Evolutionary conservation across 2,113 vertebrate species (phyloP), one percentile per base, ranked within the genome.

Genomic region (Empidonax alnorum): DNA sequence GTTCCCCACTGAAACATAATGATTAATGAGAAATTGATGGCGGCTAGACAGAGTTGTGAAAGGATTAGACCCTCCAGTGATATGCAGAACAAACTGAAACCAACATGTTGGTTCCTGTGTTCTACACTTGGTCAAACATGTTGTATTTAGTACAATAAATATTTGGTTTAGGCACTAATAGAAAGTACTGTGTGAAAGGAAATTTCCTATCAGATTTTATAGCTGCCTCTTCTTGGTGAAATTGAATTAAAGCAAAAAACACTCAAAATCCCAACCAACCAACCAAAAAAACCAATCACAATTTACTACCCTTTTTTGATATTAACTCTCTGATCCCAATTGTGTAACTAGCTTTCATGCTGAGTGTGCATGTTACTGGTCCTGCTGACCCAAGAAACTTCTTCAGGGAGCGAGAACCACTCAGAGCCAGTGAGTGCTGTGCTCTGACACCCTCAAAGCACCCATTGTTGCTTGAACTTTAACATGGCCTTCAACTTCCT

Each of bases 51-150:
- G 92, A 56, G 42, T 66, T 94, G 65, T 77, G 76, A 96, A 97
- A 96, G 78, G 73, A 96, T 94, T 96, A 96, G 92, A 61, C 72
- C 56, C 65, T 97, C 86, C 71, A 94, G 80, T 91, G 84, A 96
- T 95, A 95, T 18, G 68, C 21, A 95, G 75, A 96, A 87, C 84
- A 96, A 97, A 96, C 68, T 92, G 92, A 97, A 97, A 94, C 61
- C 65, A 82, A 33, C 72, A 52, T 79, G 85, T 89, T 96, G 46
- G 83, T 91, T 97, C 93, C 93, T 97, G 61, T 96, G 58, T 95
- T 87, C 80, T 94, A 84, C 37, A 87, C 63, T 77, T 95, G 92
- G 67, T 84, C 86, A 97, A 96, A 96, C 73, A 72, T 71, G 65
- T 77, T 94, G 52, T 62, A 94, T 96, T 94, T 94, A 82, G 89